These are phyloP conservation scores for Unio pictorum DNA, from an alignment of 2,888 invertebrate species.

Conservation along the genomic window DNA sequence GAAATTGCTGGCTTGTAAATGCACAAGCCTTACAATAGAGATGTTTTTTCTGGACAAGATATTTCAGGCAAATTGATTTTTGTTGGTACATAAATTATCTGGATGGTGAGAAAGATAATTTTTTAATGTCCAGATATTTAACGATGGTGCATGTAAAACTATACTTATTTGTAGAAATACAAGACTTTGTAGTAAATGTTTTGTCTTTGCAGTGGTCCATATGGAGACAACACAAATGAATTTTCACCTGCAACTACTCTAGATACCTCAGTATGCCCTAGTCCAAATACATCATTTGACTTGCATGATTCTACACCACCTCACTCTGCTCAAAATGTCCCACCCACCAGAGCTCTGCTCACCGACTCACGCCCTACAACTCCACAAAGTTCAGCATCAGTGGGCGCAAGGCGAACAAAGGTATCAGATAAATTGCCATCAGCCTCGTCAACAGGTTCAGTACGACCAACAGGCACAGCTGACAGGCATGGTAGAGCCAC, in stretches of 20 bases:
- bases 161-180: background rate
- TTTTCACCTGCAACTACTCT: slow-evolving; percentile 12
- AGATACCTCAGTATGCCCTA: slow-evolving; percentile 20
- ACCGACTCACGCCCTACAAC: slow-evolving; percentile 7
- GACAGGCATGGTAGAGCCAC: slow-evolving; percentile 23
- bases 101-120: too few species aligned
- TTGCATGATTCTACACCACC: slow-evolving; percentile 15
- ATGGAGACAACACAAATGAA: background rate
- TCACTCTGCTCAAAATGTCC: slow-evolving; percentile 6
- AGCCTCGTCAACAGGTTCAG: slow-evolving; percentile 9
- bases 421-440: slow-evolving; percentile 25
- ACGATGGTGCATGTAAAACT: background rate
- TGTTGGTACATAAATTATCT: too few species aligned
- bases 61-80: too few species aligned
- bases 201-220: slow-evolving; percentile 15
- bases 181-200: background rate
- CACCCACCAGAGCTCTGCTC: slow-evolving; percentile 5
- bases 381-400: slow-evolving; percentile 10
- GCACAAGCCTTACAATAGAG: too few species aligned
- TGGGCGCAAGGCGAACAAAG: slow-evolving; percentile 25
- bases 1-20: too few species aligned
- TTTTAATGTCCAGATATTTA: too few species aligned
- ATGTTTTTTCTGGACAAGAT: too few species aligned
- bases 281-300: slow-evolving; percentile 28
- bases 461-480: slow-evolving; percentile 14